Evolutionary conservation across 2,113 vertebrate genomes (phyloP).

Genomic region (Hydropotes inermis): DNA sequence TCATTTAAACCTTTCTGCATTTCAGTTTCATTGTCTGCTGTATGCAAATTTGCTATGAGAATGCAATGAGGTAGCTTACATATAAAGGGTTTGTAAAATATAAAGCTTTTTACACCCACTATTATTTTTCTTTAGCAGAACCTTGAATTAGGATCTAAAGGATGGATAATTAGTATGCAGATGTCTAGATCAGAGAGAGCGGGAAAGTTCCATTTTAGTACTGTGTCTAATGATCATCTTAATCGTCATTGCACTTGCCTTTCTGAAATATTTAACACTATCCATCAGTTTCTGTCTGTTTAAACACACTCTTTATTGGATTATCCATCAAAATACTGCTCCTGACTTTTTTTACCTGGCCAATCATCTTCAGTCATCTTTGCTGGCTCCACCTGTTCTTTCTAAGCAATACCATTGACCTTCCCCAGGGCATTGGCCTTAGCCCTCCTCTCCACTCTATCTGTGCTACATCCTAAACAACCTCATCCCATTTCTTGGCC

Average conservation of each 20-base stretch:
- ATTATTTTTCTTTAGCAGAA: constrained; percentile 8
- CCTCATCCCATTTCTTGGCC: not conserved
- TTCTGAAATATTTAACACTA: not conserved
- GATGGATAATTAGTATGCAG: not conserved
- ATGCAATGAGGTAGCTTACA: not conserved
- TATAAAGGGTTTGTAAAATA: not conserved
- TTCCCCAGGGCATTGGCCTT: not conserved
- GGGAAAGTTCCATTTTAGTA: not conserved
- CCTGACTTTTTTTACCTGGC: not conserved
- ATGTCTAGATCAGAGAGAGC: not conserved
- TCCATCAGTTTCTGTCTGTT: not conserved
- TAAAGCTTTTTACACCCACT: not conserved
- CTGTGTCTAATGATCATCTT: not conserved
- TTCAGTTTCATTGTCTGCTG: not conserved
- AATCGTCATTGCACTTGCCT: not conserved
- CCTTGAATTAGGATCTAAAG: not conserved
- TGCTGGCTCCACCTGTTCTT: not conserved
- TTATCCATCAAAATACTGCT: not conserved
- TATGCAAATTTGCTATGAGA: not conserved
- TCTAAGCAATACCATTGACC: not conserved
- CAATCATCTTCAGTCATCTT: not conserved
- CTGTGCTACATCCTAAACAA: not conserved
- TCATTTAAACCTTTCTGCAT: constrained; percentile 4
- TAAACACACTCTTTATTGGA: not conserved
- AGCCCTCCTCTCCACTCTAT: not conserved